Conservation (phyloP, 37 sponge, comb jelly and placozoan genomes). For the Amphimedon queenslandica region DNA sequence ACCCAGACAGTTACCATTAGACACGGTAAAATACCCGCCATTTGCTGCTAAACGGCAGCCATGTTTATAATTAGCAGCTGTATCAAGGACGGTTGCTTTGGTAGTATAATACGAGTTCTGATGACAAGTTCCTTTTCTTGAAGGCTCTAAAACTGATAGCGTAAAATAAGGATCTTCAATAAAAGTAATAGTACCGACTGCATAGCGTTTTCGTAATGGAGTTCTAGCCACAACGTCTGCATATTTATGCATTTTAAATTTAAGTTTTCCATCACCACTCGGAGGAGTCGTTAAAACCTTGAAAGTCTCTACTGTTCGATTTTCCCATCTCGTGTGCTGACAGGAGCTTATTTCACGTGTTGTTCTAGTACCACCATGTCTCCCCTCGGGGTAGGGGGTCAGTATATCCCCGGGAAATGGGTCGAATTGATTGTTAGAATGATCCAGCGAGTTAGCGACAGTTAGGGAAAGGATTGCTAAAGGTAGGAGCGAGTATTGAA, state of each 20-base stretch:
- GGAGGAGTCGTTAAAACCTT: neutral
- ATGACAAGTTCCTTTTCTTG: conserved; percentile 33
- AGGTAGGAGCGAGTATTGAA: too few species aligned
- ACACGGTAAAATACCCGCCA: conserved; percentile 72
- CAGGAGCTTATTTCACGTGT: conserved; percentile 26
- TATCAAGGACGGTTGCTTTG: conserved; percentile 54
- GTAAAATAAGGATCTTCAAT: conserved; percentile 70
- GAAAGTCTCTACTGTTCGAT: conserved; percentile 25
- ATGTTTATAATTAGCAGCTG: conserved; percentile 16
- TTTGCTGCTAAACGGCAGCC: conserved; percentile 77
- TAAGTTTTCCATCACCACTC: too few species aligned
- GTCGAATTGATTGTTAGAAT: too few species aligned
- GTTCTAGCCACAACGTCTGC: conserved; percentile 12
- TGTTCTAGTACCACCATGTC: conserved; percentile 26
- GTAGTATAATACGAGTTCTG: conserved; percentile 12
- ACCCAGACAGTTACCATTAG: conserved; percentile 69
- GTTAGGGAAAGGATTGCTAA: too few species aligned
- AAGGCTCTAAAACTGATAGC: conserved; percentile 86
- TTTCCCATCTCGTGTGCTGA: conserved; percentile 27
- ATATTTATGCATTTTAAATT: conserved; percentile 9
- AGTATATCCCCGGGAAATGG: conserved; percentile 41
- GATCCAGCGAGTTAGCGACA: too few species aligned
- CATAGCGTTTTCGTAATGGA: conserved; percentile 6
- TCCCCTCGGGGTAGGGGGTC: conserved; percentile 39
- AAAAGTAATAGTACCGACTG: conserved; percentile 68